phyloP scores from a whole-genome alignment of 2,888 invertebrate genomes.

The Chymomyza amoena region DNA sequence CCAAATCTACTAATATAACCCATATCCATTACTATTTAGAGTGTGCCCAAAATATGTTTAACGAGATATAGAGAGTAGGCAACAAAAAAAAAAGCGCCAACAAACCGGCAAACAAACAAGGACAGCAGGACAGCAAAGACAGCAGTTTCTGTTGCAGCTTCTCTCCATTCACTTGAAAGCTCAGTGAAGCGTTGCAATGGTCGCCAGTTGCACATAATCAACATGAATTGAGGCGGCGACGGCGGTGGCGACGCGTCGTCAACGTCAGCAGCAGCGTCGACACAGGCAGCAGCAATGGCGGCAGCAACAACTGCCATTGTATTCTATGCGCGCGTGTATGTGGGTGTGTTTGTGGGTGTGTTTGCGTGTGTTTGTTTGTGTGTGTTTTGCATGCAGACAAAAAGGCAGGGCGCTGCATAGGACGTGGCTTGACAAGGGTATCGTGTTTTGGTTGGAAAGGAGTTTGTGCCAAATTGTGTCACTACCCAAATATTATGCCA shows the following conservation, averaged over 20 bases:
- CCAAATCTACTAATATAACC: too few species aligned
- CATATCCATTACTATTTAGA: too few species aligned
- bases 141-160: neutral
- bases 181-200: neutral
- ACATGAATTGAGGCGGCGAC: neutral
- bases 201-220: neutral
- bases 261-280: neutral
- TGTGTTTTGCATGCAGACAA: neutral
- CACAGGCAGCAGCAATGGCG: neutral
- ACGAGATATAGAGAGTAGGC: too few species aligned
- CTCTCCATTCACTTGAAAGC: neutral
- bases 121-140: slow-evolving; percentile 14
- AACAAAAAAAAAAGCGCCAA: neutral
- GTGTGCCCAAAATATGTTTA: too few species aligned
- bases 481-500: slow-evolving; percentile 22
- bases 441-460: neutral
- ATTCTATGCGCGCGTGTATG: neutral
- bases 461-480: slow-evolving; percentile 16
- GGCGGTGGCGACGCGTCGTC: too few species aligned
- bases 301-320: neutral
- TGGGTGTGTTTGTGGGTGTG: neutral
- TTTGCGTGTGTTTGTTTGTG: neutral
- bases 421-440: neutral
- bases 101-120: neutral
- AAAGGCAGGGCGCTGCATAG: neutral